Conservation (phyloP, 2,113 vertebrate species). For the Cisticola juncidis region DNA sequence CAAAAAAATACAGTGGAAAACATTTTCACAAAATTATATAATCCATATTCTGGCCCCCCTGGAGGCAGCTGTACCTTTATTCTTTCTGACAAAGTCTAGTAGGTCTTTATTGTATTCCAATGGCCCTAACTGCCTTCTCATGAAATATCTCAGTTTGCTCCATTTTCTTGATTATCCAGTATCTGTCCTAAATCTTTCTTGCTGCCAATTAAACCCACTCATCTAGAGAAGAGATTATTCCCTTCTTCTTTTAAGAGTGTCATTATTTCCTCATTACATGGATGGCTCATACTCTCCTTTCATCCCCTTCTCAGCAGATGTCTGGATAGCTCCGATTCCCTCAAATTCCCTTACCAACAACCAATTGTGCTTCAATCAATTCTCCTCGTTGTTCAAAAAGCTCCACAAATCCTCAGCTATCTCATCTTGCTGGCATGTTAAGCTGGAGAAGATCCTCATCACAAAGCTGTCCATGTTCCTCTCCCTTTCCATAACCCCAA, state of each 20-base stretch:
- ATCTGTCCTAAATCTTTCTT: not conserved
- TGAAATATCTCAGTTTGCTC: not conserved
- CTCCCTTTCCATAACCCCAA: not conserved
- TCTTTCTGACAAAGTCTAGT: not conserved
- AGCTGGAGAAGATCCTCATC: not conserved
- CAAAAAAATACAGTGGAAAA: not conserved
- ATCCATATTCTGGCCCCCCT: not conserved
- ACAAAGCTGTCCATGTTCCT: not conserved
- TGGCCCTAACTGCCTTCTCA: not conserved
- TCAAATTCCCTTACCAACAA: not conserved
- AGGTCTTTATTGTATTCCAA: not conserved
- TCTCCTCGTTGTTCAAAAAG: not conserved
- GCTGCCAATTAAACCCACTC: not conserved
- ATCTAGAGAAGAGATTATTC: not conserved
- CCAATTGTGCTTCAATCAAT: not conserved
- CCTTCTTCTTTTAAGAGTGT: not conserved
- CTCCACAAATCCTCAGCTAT: not conserved
- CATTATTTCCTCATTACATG: not conserved
- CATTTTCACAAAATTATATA: not conserved
- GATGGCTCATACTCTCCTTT: not conserved
- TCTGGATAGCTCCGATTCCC: not conserved
- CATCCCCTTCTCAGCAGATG: not conserved
- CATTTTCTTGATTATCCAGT: not conserved
- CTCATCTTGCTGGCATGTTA: not conserved
- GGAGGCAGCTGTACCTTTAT: not conserved